These are phyloP conservation scores for Lampropteryx suffumata DNA, from an alignment of 2,888 invertebrate genomes.

Conservation along the genomic window DNA sequence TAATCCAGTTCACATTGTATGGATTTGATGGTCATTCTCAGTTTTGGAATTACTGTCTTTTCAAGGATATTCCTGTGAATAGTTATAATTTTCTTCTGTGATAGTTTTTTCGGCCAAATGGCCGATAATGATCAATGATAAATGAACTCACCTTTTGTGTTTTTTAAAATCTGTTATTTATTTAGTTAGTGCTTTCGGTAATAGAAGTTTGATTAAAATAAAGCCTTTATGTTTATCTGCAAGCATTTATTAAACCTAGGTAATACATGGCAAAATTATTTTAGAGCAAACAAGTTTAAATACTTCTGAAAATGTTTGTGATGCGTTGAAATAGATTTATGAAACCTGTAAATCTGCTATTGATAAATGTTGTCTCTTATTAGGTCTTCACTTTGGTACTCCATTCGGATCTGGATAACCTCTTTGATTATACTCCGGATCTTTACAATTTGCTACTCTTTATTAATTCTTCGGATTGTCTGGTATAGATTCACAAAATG, in stretches of 20 bases:
- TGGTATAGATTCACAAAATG: background rate
- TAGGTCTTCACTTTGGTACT: background rate
- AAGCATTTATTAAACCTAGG: background rate
- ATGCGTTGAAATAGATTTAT: too few relatives aligned
- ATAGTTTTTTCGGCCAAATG: conserved; percentile 8
- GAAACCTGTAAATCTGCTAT: background rate
- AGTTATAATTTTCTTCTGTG: conserved; percentile 11
- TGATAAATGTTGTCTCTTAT: conserved; percentile 2
- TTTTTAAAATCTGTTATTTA: background rate
- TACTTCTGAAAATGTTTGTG: too few relatives aligned
- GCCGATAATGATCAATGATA: background rate
- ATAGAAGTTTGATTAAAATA: background rate
- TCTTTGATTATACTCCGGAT: conserved; percentile 1
- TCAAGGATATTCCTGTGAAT: conserved; percentile 46
- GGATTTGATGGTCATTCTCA: conserved; percentile 39
- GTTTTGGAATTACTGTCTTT: conserved; percentile 45
- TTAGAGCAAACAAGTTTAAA: too few relatives aligned
- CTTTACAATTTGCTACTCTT: background rate
- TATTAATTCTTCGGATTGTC: background rate
- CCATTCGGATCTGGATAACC: conserved; percentile 1
- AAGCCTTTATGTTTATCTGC: background rate
- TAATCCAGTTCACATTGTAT: conserved; percentile 46
- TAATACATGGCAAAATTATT: background rate
- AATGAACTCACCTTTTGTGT: conserved; percentile 15
- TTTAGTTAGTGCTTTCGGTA: background rate